Evolutionary conservation across 2,797 vertebrate genomes (phyloP).

Genomic region (Pseudomugil gertrudae): DNA sequence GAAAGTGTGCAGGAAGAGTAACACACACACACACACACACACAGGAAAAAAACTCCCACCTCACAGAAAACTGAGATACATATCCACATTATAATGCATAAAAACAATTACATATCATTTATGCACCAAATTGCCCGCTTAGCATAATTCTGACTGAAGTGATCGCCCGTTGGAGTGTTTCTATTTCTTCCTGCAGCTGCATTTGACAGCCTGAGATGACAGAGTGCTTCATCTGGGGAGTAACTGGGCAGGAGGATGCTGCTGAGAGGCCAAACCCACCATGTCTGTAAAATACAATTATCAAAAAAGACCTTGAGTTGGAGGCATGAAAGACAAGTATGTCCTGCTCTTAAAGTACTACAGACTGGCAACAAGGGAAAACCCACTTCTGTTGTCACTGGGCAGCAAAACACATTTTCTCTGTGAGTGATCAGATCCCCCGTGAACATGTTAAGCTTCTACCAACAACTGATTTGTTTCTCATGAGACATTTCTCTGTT

Average conservation of each 20-base stretch:
- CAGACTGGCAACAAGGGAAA: conserved; percentile 32
- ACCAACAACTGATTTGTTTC: neutral
- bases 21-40: conserved; percentile 55
- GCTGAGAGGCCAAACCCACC: conserved; percentile 55
- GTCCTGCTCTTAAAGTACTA: conserved; percentile 30
- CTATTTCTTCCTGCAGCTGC: conserved; percentile 49
- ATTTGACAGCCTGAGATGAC: conserved; percentile 63
- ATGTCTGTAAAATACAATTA: conserved; percentile 74
- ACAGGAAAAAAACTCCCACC: conserved; percentile 32
- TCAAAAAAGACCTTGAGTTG: conserved; percentile 55
- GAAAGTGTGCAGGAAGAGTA: conserved; percentile 76
- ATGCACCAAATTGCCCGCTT: conserved; percentile 39
- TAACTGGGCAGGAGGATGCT: conserved; percentile 56
- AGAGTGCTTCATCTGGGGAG: conserved; percentile 67
- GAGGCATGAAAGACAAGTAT: conserved; percentile 40
- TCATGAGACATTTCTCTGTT: neutral
- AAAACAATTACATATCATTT: conserved; percentile 18
- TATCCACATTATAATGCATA: conserved; percentile 23
- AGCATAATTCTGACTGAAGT: conserved; percentile 50
- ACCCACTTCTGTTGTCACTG: conserved; percentile 15
- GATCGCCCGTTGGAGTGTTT: conserved; percentile 49
- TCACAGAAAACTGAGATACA: conserved; percentile 55
- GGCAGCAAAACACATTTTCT: conserved; percentile 11
- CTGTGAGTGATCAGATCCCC: neutral
- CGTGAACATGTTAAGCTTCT: neutral